These are phyloP conservation scores for Anguilla pacifica DNA, from an alignment of 2,797 vertebrate genomes.

Conservation along the genomic window DNA sequence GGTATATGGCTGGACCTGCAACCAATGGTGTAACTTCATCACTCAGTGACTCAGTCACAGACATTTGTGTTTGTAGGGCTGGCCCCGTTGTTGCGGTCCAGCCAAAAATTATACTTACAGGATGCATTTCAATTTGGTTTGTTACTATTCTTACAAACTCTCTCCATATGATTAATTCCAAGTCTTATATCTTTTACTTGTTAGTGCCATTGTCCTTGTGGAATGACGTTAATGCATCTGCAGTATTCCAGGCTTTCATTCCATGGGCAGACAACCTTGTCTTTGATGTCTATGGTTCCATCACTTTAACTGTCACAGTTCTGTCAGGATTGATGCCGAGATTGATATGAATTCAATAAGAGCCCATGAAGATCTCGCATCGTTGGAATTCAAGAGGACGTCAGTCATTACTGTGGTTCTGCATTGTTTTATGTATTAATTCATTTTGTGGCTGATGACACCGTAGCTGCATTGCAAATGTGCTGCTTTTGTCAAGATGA, in stretches of 20 bases:
- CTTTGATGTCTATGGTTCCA: neutral
- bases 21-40: neutral
- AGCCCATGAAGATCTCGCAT: neutral
- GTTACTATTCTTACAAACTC: neutral
- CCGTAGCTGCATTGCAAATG: neutral
- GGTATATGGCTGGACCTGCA: neutral
- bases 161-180: neutral
- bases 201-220: neutral
- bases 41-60: too few relatives aligned
- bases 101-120: neutral
- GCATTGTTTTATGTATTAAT: neutral
- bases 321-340: constrained; percentile 21
- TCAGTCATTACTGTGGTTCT: neutral
- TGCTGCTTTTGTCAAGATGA: constrained; percentile 4
- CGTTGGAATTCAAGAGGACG: constrained; percentile 9
- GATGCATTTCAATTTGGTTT: neutral
- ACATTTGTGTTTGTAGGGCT: too few relatives aligned
- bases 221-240: neutral
- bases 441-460: neutral
- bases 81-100: too few relatives aligned
- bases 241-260: neutral
- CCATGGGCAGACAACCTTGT: constrained; percentile 16
- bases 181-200: neutral
- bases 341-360: constrained; percentile 23
- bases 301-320: constrained; percentile 11